Base-by-base conservation (phyloP, 2,113 vertebrate species). In the Atractosteus spatula region DNA sequence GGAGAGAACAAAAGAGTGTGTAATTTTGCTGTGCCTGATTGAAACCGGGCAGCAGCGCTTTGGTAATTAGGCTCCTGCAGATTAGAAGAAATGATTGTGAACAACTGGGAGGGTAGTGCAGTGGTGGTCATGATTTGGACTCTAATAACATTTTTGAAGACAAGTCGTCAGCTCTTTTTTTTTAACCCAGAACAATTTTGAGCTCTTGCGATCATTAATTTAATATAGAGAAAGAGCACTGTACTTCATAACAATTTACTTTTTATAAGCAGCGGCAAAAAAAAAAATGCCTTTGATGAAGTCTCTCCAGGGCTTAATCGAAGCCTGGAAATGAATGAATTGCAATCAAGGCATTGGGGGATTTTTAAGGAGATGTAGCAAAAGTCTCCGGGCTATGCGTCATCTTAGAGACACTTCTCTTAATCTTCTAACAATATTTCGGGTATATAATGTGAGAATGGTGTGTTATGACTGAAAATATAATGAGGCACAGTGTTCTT, bases 1-100 rank as follows among this genome's bases (percentile, higher is more conserved):
- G 75, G 70, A 73, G 84, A 63, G 75, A 77, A 83, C 81, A 82
- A 80, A 79, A 79, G 76, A 79, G 55, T 80, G 74, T 82, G 74
- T 81, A 78, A 83, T 82, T 77, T 78, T 54, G 29, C 73, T 64
- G 76, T 73, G 54, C 69, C 76, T 78, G 75, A 84, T 83, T 74
- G 75, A 80, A 80, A 80, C 74, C 66, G 72, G 75, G 67, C 79
- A 80, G 76, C 74, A 79, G 71, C 76, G 81, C 75, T 81, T 73
- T 79, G 57, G 71, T 84, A 77, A 82, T 82, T 78, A 80, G 71
- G 65, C 79, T 76, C 82, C 71, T 62, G 77, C 71, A 71, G 77
- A 77, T 84, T 67, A 51, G 75, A 29, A 75, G 73, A 67, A 82
- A 83, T 74, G 42, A 76, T 74, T 61, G 72, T 61, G 75, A 70